Conservation (phyloP, 1,140 invertebrate genomes). For the Micrasema minimum region DNA sequence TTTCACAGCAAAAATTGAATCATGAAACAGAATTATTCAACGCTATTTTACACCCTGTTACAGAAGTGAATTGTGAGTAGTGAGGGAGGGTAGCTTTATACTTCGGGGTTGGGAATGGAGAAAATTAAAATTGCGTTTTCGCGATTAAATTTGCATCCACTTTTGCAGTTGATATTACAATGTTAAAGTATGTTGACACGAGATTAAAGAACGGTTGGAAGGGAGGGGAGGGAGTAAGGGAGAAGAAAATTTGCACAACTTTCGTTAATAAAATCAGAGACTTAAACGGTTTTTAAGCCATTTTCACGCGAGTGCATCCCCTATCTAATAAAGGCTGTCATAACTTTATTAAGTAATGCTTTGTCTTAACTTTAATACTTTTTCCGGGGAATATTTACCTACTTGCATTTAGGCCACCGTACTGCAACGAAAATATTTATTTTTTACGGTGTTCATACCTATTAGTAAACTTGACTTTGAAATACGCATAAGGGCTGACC, state of each 20-base stretch:
- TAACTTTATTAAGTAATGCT: neutral
- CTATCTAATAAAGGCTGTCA: neutral
- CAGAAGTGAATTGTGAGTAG: no score
- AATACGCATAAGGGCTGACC: no score
- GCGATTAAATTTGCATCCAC: conserved; percentile 34
- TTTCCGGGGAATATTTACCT: no score
- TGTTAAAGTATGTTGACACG: conserved; percentile 28
- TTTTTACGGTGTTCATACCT: no score
- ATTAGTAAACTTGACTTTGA: no score
- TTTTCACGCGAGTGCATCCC: neutral
- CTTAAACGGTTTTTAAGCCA: conserved; percentile 20
- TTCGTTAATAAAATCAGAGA: conserved; percentile 13
- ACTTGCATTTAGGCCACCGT: no score
- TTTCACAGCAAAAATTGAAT: no score
- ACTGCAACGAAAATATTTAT: no score
- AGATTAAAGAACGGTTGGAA: neutral
- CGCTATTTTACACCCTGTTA: no score
- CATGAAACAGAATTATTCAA: no score
- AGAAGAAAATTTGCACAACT: neutral
- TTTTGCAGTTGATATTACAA: conserved; percentile 21
- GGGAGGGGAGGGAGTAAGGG: neutral
- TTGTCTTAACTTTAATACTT: neutral
- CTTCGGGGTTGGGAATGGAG: neutral
- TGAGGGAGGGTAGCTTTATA: neutral
- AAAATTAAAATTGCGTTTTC: conserved; percentile 26